A percentile compares a stretch with the other conserved stretches of the same genome.
phyloP scores from a whole-genome alignment of 2,888 invertebrate species.

The Lordiphosa fenestrarum region DNA sequence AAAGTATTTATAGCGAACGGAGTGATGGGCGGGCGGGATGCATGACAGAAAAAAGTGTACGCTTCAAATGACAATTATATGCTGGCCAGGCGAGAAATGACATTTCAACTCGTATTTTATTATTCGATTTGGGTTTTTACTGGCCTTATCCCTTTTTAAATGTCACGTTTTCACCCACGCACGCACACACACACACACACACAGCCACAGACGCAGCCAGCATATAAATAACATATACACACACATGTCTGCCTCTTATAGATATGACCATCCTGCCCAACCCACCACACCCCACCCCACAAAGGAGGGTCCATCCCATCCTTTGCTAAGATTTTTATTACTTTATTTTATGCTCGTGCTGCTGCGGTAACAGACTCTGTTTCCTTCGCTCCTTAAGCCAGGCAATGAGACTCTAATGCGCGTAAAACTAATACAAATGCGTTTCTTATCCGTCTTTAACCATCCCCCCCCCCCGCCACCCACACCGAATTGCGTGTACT shows the following conservation, averaged over 20 bases:
- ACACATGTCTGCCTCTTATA: conserved; percentile 60
- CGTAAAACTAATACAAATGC: conserved; percentile 74
- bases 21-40: too few relatives aligned
- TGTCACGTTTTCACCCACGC: conserved; percentile 54
- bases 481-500: conserved; percentile 65
- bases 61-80: conserved; percentile 65
- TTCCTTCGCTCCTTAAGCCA: conserved; percentile 54
- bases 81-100: conserved; percentile 38
- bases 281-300: too few relatives aligned
- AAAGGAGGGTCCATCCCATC: not conserved
- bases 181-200: conserved; percentile 43
- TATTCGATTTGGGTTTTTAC: conserved; percentile 69
- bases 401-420: conserved; percentile 73
- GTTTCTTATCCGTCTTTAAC: conserved; percentile 62
- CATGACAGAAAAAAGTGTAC: conserved; percentile 13
- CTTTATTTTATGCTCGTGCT: conserved; percentile 67
- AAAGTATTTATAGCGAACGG: too few relatives aligned
- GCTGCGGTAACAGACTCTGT: conserved; percentile 13
- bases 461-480: not conserved
- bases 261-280: conserved; percentile 52
- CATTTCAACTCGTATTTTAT: conserved; percentile 58
- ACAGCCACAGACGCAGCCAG: conserved; percentile 15
- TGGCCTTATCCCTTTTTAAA: conserved; percentile 64
- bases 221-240: conserved; percentile 44
- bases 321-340: conserved; percentile 64